These are phyloP conservation scores for Acipenser oxyrinchus DNA, from an alignment of 2,797 vertebrate genomes.

Conservation along the genomic window DNA sequence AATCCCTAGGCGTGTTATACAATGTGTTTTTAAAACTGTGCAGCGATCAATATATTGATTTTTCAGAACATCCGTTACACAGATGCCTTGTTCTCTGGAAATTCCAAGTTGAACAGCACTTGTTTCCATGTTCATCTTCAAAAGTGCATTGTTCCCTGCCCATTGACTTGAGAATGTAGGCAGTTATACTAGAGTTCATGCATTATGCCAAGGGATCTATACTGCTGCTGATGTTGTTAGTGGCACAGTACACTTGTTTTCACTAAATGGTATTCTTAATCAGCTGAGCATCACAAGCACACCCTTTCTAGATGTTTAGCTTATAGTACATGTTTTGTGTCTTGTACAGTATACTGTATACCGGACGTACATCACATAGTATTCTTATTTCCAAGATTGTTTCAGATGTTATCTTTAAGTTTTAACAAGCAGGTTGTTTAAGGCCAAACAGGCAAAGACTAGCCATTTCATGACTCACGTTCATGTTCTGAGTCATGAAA, in stretches of 20 bases:
- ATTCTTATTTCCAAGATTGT: too few relatives aligned
- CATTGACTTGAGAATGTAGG: neutral
- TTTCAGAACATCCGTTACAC: neutral
- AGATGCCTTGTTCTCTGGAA: neutral
- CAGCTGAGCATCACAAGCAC: too few relatives aligned
- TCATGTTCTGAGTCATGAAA: too few relatives aligned
- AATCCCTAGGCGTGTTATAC: neutral
- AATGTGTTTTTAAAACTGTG: neutral
- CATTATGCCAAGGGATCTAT: constrained; percentile 25
- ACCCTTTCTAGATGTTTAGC: too few relatives aligned
- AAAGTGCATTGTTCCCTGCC: neutral
- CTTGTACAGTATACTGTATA: too few relatives aligned
- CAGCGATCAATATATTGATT: neutral
- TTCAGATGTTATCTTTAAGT: neutral
- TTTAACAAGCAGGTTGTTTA: neutral
- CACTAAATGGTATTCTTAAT: too few relatives aligned
- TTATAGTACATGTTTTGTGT: neutral
- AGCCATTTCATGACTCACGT: too few relatives aligned
- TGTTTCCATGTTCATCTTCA: neutral
- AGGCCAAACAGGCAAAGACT: neutral
- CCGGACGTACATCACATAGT: too few relatives aligned
- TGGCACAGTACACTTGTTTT: too few relatives aligned
- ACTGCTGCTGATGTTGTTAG: constrained; percentile 15
- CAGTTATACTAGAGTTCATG: neutral
- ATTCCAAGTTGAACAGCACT: neutral